Conservation (phyloP, 2,113 vertebrate species). For the Arizona elegans region DNA sequence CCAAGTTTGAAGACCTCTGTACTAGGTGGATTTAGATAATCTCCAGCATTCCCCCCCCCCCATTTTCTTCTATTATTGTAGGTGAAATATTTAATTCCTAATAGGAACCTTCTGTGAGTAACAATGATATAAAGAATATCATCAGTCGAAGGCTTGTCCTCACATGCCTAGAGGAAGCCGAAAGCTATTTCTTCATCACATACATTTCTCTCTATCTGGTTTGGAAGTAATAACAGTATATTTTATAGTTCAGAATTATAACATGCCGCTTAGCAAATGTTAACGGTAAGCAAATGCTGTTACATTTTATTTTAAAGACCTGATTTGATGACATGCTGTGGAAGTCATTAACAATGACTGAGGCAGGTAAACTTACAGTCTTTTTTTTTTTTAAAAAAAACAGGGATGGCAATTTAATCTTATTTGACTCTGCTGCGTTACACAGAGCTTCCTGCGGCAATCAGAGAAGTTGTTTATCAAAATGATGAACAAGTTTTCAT, state of each 20-base stretch:
- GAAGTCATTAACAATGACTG: constrained; percentile 70
- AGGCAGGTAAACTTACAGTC: constrained; percentile 68
- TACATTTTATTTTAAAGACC: constrained; percentile 4
- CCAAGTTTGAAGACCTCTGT: too few species aligned
- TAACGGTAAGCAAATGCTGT: constrained; percentile 62
- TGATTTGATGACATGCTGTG: constrained; percentile 65
- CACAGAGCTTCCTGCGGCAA: constrained; percentile 63
- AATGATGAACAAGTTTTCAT: constrained; percentile 78
- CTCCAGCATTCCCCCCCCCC: neutral
- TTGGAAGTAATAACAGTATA: constrained; percentile 66
- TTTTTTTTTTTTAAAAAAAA: constrained; percentile 38
- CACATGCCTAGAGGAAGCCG: constrained; percentile 35
- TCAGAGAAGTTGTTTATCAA: constrained; percentile 73
- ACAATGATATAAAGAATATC: constrained; percentile 52
- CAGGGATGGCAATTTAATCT: constrained; percentile 77
- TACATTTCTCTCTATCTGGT: constrained; percentile 39
- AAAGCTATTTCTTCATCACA: constrained; percentile 51
- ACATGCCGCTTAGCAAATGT: constrained; percentile 40
- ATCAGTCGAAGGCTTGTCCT: constrained; percentile 34
- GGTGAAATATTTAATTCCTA: constrained; percentile 39
- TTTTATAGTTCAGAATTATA: constrained; percentile 66
- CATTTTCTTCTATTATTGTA: neutral
- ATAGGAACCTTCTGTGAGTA: constrained; percentile 33
- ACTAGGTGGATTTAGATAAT: neutral
- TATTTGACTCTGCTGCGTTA: constrained; percentile 71